phyloP scores from a whole-genome alignment of 2,888 invertebrate species.

The Tenodera sinensis region DNA sequence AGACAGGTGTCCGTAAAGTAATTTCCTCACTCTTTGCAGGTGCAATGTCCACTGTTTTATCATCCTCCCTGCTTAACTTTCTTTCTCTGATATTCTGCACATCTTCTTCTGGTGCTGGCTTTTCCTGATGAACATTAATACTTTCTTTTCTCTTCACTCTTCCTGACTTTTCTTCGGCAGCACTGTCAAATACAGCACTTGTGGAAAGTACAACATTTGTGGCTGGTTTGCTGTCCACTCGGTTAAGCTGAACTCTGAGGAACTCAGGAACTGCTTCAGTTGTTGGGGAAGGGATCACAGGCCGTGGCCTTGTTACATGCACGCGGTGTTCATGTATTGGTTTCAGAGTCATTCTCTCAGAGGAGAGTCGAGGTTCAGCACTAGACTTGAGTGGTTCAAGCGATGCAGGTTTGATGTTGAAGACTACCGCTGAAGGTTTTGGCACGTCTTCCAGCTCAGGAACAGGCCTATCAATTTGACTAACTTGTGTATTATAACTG shows the following conservation, averaged over 20 bases:
- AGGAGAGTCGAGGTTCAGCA: background rate
- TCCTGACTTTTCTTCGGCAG: background rate
- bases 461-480: background rate
- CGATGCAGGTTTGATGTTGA: too few species aligned
- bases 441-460: background rate
- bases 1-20: background rate
- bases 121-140: background rate
- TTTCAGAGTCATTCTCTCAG: background rate
- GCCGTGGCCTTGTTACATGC: background rate
- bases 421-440: background rate
- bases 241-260: conserved; percentile 65
- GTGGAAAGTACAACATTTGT: conserved; percentile 64
- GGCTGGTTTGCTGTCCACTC: conserved; percentile 60
- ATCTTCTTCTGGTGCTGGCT: background rate
- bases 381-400: background rate
- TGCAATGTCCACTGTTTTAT: background rate
- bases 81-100: background rate
- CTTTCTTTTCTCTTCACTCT: background rate
- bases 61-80: background rate
- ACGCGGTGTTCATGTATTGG: background rate
- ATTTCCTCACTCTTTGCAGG: background rate
- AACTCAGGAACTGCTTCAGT: conserved; percentile 58
- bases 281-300: background rate
- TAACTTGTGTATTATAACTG: conserved; percentile 21
- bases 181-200: conserved; percentile 43